Base-by-base conservation (phyloP, 2,113 vertebrate species). In the Heteronetta atricapilla region DNA sequence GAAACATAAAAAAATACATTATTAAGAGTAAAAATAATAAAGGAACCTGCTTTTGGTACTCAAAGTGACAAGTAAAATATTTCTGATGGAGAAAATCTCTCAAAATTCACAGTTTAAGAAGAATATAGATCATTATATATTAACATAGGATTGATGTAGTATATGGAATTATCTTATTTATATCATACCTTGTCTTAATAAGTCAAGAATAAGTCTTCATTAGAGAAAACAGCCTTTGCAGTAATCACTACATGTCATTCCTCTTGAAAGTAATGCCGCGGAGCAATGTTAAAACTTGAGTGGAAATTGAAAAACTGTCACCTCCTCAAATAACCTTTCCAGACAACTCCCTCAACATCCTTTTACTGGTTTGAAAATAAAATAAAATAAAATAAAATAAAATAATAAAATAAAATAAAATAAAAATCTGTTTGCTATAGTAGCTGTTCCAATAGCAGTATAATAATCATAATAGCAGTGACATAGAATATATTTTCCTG, bases 1-100 rank as follows among this genome's bases (percentile, higher is more conserved):
- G 8, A 46, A 68, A 67, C 12, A 31, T 1, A 13, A 48, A 82
- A 50, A 29, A 5, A 1, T 21, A 10, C 6, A 31, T 36, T 44
- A 38, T 70, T 69, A 74, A 62, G 29, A 4, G 26, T 58, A 83
- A 56, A 90, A 93, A 4, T 8, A 77, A 33, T 38, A 66, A 60
- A 93, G 77, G 0, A 62, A 70, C 20, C 2, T 34, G 4, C 0
- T 0, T 50, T 56, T 18, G 1, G 3, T 83, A 38, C 29, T 86
- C 28, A 48, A 52, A 86, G 10, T 3, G 14, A 22, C 23, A 73
- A 80, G 17, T 68, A 46, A 87, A 79, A 52, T 79, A 48, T 60
- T 90, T 66, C 33, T 77, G n/a, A 44, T 53, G 8, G 76, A 81
- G 46, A 70, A 77, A 88, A 1, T 76, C 10, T 58, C 34, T 59